Conservation (phyloP, 2,113 vertebrate genomes). For the Hypomesus transpacificus region DNA sequence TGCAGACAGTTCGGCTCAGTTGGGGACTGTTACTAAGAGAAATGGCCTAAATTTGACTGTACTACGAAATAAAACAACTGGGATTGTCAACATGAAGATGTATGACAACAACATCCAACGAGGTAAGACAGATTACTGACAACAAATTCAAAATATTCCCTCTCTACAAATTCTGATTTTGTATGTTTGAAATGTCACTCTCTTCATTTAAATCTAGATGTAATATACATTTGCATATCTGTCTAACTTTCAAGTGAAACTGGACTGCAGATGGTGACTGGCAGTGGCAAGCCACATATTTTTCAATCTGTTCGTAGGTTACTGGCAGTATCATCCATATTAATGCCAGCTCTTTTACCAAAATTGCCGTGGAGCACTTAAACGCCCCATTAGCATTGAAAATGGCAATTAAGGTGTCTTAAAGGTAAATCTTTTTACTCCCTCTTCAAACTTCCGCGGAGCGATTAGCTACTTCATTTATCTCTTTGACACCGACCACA, state of each 20-base stretch:
- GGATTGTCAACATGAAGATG: conserved; percentile 84
- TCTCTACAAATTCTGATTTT: too few species aligned
- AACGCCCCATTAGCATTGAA: conserved; percentile 73
- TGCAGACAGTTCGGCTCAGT: conserved; percentile 79
- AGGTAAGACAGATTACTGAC: conserved; percentile 60
- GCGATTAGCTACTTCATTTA: conserved; percentile 66
- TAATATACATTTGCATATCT: too few species aligned
- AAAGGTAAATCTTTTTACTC: conserved; percentile 64
- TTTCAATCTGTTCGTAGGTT: conserved; percentile 4
- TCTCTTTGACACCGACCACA: conserved; percentile 65
- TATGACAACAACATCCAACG: conserved; percentile 82
- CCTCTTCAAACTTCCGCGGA: conserved; percentile 58
- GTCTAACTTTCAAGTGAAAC: too few species aligned
- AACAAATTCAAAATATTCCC: not conserved
- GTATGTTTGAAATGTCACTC: too few species aligned
- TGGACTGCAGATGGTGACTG: too few species aligned
- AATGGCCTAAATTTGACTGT: conserved; percentile 77
- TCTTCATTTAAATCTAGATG: too few species aligned
- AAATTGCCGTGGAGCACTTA: conserved; percentile 56
- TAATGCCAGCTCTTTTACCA: conserved; percentile 63
- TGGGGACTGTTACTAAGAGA: conserved; percentile 81
- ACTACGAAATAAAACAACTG: conserved; percentile 79
- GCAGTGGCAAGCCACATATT: too few species aligned
- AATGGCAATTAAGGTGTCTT: conserved; percentile 68
- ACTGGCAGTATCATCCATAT: conserved; percentile 61